phyloP scores from a whole-genome alignment of 2,113 vertebrate genomes.

The Carassius carassius region DNA sequence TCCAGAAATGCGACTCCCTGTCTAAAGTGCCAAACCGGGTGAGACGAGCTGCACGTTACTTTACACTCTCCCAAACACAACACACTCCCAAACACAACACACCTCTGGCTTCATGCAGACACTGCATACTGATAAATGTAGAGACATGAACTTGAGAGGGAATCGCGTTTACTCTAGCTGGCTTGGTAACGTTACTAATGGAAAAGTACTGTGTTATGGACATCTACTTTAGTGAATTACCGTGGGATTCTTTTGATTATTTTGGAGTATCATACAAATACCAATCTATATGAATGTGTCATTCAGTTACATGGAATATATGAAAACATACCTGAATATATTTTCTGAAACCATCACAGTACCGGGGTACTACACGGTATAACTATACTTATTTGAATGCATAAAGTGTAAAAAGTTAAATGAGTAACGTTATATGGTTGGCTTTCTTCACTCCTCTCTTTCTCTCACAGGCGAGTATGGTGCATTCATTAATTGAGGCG shows the following conservation, averaged over 20 bases:
- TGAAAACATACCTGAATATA: background rate
- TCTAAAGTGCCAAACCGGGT: constrained; percentile 94
- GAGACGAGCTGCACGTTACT: constrained; percentile 59
- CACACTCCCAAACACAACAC: background rate
- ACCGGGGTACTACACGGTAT: background rate
- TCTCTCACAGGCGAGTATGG: constrained; percentile 89
- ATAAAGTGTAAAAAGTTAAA: background rate
- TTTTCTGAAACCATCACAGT: background rate
- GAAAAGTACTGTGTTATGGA: background rate
- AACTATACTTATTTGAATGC: background rate
- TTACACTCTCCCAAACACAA: background rate
- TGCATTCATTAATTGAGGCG: constrained; percentile 92
- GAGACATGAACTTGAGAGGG: background rate
- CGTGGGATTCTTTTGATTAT: background rate
- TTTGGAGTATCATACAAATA: background rate
- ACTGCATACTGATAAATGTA: no score
- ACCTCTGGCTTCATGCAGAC: background rate
- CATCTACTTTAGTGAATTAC: background rate
- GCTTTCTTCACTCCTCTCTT: background rate
- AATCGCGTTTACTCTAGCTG: background rate
- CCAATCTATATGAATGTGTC: no score
- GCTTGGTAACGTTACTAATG: background rate
- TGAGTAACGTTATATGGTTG: background rate
- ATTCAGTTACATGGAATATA: background rate
- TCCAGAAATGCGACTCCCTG: constrained; percentile 85